Base-by-base conservation (phyloP, 2,888 invertebrate genomes). In the Sycophila texana region DNA sequence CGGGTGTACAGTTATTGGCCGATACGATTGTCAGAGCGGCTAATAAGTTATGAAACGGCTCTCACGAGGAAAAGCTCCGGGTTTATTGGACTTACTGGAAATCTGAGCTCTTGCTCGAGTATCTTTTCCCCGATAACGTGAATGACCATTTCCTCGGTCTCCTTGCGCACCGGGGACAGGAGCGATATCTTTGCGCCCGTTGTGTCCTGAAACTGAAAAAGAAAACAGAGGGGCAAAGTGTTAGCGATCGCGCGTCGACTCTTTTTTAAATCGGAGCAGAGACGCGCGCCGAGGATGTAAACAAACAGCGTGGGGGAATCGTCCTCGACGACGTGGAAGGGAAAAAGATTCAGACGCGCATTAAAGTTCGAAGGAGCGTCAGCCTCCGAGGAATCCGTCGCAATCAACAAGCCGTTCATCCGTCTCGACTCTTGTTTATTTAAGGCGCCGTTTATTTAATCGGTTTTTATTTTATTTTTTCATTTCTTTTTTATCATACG, bases 121-220 rank as follows among this genome's bases (percentile, higher is more conserved):
- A 91, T 85, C 71, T 89, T 87, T 14, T 89, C 86, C 30, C 93
- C 93, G 20, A 94, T 90, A 0, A 93, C 92, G 86, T 94, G 93
- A 26, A 95, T 91, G 55, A 91, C 91, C 1, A 93, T 94, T 86
- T 94, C 94, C 86, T 92, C 91, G 0, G 92, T 91, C 12, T 92
- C 91, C 18, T 89, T 87, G 72, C 93, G 88, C 26, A 94, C 90
- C 53, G 93, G 91, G 30, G 94, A 91, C 77, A 93, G 88, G 78
- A 94, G 91, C 1, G 91, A 92, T 57, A 91, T 84, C 77, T 92
- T 91, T 0, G 93, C 91, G 74, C 92, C 92, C 76, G 93, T 93
- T 82, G 87, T 88, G 60, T 83, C 82, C 87, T 90, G 89, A 76
- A 92, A 85, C 91, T 91, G 83, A 73, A 75, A 77, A 22, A 73